A percentile compares a stretch with the other conserved stretches of the same genome.
Evolutionary conservation across 30 jellyfish, hydroid and myxozoan genomes (phyloP).

Genomic region (Turritopsis rubra): DNA sequence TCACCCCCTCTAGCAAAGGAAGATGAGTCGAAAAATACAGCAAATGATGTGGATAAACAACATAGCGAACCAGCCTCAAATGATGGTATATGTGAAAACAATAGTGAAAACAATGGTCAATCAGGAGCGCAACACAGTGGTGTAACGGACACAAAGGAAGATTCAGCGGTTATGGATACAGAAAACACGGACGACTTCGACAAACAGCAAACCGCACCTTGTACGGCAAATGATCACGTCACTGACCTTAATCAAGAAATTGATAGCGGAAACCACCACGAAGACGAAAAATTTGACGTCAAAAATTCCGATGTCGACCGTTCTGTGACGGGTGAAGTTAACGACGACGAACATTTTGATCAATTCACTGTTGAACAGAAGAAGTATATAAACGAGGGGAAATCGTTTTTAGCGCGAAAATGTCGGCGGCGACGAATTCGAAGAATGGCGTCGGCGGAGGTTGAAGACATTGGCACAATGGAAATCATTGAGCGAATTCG

Average conservation of each 20-base stretch:
- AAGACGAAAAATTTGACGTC: not conserved
- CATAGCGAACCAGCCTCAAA: not conserved
- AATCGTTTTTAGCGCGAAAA: not conserved
- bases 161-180: not conserved
- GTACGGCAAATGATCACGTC: not conserved
- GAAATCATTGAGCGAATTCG: not conserved
- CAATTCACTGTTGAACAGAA: not conserved
- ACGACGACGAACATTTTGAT: not conserved
- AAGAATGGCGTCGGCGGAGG: not conserved
- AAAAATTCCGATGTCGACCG: not conserved
- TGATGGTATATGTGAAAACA: not conserved
- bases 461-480: not conserved
- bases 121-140: not conserved
- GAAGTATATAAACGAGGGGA: not conserved
- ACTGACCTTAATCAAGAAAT: not conserved
- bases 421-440: not conserved
- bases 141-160: not conserved
- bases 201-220: not conserved
- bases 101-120: not conserved
- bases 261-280: not conserved
- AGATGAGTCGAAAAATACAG: not conserved
- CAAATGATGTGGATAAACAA: not conserved
- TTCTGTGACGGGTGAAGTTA: not conserved
- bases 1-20: not conserved
- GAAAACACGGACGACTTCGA: not conserved